Evolutionary conservation across 1,140 invertebrate species (phyloP).

Genomic region (Solenopsis invicta): DNA sequence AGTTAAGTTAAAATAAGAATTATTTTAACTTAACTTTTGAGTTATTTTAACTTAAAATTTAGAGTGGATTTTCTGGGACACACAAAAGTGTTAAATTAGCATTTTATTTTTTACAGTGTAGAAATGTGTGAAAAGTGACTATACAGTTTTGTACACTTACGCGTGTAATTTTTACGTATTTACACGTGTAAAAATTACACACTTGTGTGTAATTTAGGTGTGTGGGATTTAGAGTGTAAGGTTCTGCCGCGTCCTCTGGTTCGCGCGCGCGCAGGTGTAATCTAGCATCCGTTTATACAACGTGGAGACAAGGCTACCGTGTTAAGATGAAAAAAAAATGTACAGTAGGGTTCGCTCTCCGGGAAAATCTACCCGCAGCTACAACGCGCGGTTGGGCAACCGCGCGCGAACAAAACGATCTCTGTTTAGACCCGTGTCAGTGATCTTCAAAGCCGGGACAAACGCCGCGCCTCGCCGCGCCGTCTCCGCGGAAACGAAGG

Average conservation of each 20-base stretch:
- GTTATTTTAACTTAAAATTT: too few species aligned
- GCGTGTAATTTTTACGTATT: too few species aligned
- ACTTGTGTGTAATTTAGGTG: too few species aligned
- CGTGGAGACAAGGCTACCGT: conserved; percentile 52
- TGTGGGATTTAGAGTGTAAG: too few species aligned
- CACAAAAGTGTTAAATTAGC: too few species aligned
- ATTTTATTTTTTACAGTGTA: too few species aligned
- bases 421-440: conserved; percentile 57
- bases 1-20: too few species aligned
- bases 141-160: too few species aligned
- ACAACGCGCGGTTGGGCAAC: conserved; percentile 6
- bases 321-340: conserved; percentile 47
- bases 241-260: background rate
- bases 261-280: conserved; percentile 48
- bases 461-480: conserved; percentile 9
- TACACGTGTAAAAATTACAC: too few species aligned
- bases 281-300: conserved; percentile 44
- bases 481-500: conserved; percentile 29
- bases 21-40: too few species aligned
- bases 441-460: conserved; percentile 55
- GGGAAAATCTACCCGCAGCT: conserved; percentile 15
- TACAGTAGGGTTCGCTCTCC: conserved; percentile 46
- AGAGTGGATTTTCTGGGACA: too few species aligned
- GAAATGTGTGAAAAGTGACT: too few species aligned
- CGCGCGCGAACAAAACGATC: conserved; percentile 55